Percentiles rank a stretch among this genome's conserved stretches.
These are phyloP conservation scores for Hucho hucho DNA, from an alignment of 2,113 vertebrate genomes.

Conservation along the genomic window DNA sequence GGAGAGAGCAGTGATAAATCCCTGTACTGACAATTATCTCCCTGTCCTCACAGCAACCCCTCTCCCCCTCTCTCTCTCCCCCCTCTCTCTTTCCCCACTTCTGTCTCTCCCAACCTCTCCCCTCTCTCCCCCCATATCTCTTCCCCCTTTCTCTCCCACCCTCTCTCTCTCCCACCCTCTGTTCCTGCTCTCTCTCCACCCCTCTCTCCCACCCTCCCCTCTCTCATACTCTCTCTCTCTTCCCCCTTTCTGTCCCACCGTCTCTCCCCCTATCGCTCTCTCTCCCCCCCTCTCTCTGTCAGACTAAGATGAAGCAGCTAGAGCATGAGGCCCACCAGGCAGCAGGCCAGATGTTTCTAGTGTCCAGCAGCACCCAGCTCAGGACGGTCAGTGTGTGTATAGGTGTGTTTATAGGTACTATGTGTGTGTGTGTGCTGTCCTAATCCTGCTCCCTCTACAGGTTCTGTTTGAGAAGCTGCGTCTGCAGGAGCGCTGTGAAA, in stretches of 20 bases:
- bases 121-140: not conserved
- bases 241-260: not conserved
- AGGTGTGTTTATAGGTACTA: not conserved
- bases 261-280: not conserved
- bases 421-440: not conserved
- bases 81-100: slow-evolving; percentile 2
- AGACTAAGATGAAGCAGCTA: slow-evolving; percentile 84
- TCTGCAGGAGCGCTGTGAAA: slow-evolving; percentile 77
- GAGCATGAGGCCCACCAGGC: slow-evolving; percentile 84
- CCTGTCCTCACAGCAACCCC: not conserved
- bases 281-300: slow-evolving; percentile 12
- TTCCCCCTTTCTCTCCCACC: slow-evolving; percentile 2
- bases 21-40: too few relatives aligned
- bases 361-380: slow-evolving; percentile 87
- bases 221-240: too few relatives aligned
- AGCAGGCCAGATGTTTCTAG: slow-evolving; percentile 85
- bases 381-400: slow-evolving; percentile 71
- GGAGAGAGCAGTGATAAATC: too few relatives aligned
- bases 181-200: not conserved
- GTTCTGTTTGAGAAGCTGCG: slow-evolving; percentile 87
- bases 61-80: not conserved
- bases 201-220: too few relatives aligned
- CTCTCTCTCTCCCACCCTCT: not conserved
- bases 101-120: too few relatives aligned
- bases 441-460: slow-evolving; percentile 61